These are phyloP conservation scores for Ficedula albicollis DNA, from an alignment of 2,797 vertebrate genomes.

Conservation along the genomic window DNA sequence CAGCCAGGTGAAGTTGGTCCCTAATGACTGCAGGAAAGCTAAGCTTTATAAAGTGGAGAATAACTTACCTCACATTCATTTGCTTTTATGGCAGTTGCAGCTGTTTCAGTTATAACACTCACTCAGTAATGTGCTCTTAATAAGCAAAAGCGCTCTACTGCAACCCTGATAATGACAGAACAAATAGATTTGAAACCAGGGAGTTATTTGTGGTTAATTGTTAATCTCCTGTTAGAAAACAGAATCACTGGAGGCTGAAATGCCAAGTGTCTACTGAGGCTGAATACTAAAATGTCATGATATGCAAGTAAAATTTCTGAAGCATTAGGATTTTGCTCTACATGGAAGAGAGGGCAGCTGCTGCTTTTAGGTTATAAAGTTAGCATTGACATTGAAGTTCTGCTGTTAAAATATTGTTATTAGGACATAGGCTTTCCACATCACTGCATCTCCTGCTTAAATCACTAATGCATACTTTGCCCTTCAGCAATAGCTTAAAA, in stretches of 20 bases:
- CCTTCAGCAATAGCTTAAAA: slow-evolving; percentile 22
- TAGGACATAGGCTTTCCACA: slow-evolving; percentile 14
- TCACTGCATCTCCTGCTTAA: not conserved
- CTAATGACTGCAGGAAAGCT: not conserved
- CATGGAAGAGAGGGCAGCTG: not conserved
- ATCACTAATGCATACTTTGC: slow-evolving; percentile 15
- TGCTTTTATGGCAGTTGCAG: slow-evolving; percentile 54
- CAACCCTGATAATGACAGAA: slow-evolving; percentile 25
- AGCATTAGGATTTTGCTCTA: not conserved
- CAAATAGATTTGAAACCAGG: slow-evolving; percentile 27
- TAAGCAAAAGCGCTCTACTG: slow-evolving; percentile 23
- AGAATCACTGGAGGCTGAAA: not conserved
- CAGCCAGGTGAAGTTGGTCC: not conserved
- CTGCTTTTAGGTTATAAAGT: not conserved
- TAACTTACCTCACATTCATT: slow-evolving; percentile 35
- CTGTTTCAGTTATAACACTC: slow-evolving; percentile 38
- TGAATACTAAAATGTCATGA: not conserved
- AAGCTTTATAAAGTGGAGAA: not conserved
- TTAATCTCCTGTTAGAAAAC: slow-evolving; percentile 50
- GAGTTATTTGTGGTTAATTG: slow-evolving; percentile 67
- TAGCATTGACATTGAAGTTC: not conserved
- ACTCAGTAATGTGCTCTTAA: slow-evolving; percentile 45
- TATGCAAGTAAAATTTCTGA: not conserved
- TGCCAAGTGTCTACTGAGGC: not conserved
- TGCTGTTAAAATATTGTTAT: not conserved